Evolutionary conservation across 2,888 invertebrate species (phyloP).

Genomic region (Lobophora halterata): DNA sequence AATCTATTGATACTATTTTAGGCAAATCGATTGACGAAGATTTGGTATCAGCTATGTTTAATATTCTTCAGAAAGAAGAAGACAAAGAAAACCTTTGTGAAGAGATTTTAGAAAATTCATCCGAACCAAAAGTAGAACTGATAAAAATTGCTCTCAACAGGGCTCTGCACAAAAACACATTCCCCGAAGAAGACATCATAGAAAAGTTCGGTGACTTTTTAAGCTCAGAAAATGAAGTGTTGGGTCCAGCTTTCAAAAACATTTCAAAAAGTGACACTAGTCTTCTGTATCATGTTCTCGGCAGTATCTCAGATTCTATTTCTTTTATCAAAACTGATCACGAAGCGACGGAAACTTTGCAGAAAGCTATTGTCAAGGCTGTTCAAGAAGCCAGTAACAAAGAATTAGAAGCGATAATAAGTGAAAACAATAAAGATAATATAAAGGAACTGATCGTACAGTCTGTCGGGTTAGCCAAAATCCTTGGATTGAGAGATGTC

Average conservation of each 20-base stretch:
- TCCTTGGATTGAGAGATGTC: constrained; percentile 84
- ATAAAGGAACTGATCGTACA: constrained; percentile 79
- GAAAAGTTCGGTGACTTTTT: constrained; percentile 84
- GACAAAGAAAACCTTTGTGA: constrained; percentile 69
- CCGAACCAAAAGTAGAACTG: constrained; percentile 83
- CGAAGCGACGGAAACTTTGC: constrained; percentile 83
- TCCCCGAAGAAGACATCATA: constrained; percentile 80
- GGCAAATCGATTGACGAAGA: constrained; percentile 74
- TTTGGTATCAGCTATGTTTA: constrained; percentile 71
- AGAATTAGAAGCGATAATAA: constrained; percentile 77
- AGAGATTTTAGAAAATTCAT: constrained; percentile 73
- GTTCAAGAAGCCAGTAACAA: constrained; percentile 83
- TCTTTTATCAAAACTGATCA: constrained; percentile 82
- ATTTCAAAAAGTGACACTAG: constrained; percentile 82
- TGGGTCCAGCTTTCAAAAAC: constrained; percentile 83
- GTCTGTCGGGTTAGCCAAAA: constrained; percentile 85
- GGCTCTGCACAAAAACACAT: constrained; percentile 65
- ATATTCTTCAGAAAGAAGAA: constrained; percentile 74
- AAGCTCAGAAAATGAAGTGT: constrained; percentile 81
- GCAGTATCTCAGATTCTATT: constrained; percentile 82
- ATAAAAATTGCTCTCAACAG: constrained; percentile 80
- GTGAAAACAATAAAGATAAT: constrained; percentile 68
- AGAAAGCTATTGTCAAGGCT: constrained; percentile 84
- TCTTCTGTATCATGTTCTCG: constrained; percentile 80
- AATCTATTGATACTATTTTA: constrained; percentile 75